Percentiles rank a stretch among this genome's conserved stretches.
phyloP scores from a whole-genome alignment of 2,797 vertebrate species.

The Phaenicophaeus curvirostris region DNA sequence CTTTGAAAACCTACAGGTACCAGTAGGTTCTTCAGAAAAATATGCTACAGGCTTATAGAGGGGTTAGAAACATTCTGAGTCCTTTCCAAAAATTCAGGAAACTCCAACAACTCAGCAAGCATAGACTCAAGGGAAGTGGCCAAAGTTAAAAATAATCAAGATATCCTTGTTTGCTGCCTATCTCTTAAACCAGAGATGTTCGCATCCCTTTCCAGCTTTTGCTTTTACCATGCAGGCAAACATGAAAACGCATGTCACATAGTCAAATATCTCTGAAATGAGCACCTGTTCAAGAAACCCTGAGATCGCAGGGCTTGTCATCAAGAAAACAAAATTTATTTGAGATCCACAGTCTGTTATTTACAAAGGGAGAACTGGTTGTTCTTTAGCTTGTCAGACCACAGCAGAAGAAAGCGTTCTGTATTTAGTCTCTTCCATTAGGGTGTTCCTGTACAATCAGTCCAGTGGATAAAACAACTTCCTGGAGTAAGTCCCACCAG shows the following conservation, averaged over 20 bases:
- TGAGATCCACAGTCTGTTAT: background rate
- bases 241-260: background rate
- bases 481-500: background rate
- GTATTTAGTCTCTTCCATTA: background rate
- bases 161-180: background rate
- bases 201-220: background rate
- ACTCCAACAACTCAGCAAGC: background rate
- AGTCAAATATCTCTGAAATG: background rate
- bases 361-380: background rate
- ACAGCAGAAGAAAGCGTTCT: background rate
- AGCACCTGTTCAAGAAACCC: background rate
- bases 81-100: background rate
- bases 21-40: background rate
- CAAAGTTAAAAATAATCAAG: background rate
- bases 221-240: background rate
- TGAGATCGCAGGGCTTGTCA: background rate
- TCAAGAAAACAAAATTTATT: background rate
- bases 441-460: background rate
- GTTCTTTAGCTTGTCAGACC: slow-evolving; percentile 14
- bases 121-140: background rate
- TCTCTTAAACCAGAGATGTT: background rate
- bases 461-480: background rate
- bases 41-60: background rate
- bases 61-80: background rate
- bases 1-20: background rate